These are phyloP conservation scores for Rattus rattus DNA, from an alignment of 2,113 vertebrate genomes.

Conservation along the genomic window DNA sequence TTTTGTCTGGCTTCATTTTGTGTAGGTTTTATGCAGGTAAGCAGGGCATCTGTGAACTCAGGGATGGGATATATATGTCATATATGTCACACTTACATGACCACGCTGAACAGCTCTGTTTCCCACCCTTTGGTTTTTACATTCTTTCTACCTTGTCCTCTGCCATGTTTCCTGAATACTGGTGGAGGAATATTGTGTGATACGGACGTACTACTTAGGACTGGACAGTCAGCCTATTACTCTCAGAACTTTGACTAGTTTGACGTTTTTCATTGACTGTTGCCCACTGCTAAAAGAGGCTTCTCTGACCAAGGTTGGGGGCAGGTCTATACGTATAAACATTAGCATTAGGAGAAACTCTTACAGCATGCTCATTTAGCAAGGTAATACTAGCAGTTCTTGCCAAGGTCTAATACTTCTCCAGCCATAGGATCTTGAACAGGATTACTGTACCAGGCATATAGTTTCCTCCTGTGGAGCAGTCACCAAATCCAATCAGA, in stretches of 20 bases:
- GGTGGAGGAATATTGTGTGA: neutral
- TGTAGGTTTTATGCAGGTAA: neutral
- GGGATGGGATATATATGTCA: neutral
- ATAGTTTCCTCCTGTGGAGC: neutral
- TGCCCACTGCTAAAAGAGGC: neutral
- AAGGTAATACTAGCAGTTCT: neutral
- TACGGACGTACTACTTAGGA: neutral
- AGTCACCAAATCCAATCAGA: no score
- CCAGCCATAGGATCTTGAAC: neutral
- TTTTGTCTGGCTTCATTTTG: neutral
- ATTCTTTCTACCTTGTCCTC: neutral
- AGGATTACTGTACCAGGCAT: neutral
- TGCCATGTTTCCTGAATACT: neutral
- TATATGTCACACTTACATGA: neutral
- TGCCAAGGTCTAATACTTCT: neutral
- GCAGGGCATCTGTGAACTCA: neutral
- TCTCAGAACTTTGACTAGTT: neutral
- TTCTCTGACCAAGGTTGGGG: neutral
- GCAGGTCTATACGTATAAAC: neutral
- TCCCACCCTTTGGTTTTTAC: neutral
- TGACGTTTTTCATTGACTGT: neutral
- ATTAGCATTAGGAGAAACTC: neutral
- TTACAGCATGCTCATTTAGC: neutral
- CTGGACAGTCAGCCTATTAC: neutral
- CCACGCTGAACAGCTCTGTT: neutral